Percentiles rank a stretch among this genome's conserved stretches.
phyloP scores from a whole-genome alignment of 2,797 vertebrate species.

The Perodicticus potto region DNA sequence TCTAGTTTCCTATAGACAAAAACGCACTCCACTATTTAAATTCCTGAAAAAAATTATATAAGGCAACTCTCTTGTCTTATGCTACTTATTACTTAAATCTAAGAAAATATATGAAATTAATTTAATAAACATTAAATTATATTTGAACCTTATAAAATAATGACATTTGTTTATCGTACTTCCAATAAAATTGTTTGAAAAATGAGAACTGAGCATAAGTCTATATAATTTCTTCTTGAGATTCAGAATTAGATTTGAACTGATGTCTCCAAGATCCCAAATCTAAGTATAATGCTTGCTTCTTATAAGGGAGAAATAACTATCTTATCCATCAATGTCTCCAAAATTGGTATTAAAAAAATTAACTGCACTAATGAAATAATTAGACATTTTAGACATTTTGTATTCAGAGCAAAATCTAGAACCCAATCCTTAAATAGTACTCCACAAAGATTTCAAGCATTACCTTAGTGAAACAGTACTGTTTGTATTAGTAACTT shows the following conservation, averaged over 20 bases:
- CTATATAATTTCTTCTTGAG: background rate
- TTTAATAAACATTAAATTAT: background rate
- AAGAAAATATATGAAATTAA: background rate
- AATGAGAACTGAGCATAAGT: background rate
- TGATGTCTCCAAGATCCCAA: background rate
- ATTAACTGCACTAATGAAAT: background rate
- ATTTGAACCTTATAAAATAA: background rate
- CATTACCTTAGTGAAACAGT: background rate
- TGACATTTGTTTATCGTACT: background rate
- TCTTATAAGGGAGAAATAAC: constrained; percentile 13
- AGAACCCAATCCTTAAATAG: background rate
- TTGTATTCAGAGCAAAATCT: background rate
- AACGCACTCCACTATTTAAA: background rate
- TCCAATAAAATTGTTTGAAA: background rate
- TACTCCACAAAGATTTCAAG: background rate
- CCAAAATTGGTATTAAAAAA: constrained; percentile 2
- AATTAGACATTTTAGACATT: background rate
- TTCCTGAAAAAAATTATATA: constrained; percentile 4
- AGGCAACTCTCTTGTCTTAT: background rate
- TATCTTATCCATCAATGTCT: background rate
- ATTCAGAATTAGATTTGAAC: background rate
- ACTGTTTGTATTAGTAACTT: background rate
- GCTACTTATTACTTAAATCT: constrained; percentile 27
- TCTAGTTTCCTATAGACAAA: background rate
- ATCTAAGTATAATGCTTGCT: background rate